Percentiles rank a stretch among this genome's conserved stretches.
These are phyloP conservation scores for Octodonta nipae DNA, from an alignment of 2,888 invertebrate genomes.

Conservation along the genomic window DNA sequence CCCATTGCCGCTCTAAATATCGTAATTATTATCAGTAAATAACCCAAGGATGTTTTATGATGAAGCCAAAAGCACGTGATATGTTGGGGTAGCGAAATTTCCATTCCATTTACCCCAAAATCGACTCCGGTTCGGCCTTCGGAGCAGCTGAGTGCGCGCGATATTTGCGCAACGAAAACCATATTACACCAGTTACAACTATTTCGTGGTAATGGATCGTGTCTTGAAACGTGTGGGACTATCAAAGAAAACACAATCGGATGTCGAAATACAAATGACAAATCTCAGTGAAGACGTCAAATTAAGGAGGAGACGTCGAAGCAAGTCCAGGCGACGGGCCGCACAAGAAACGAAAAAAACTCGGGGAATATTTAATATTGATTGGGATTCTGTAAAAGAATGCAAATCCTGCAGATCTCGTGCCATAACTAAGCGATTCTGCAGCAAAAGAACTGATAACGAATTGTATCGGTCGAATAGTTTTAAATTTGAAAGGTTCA, in stretches of 20 bases:
- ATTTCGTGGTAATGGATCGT: conserved; percentile 33
- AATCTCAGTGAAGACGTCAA: conserved; percentile 20
- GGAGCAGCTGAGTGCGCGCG: conserved; percentile 28
- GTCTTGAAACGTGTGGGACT: conserved; percentile 35
- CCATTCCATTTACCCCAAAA: conserved; percentile 20
- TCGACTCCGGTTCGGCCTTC: too few relatives aligned
- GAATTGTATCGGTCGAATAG: conserved; percentile 76
- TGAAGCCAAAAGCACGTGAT: conserved; percentile 10
- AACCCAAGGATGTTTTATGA: too few relatives aligned
- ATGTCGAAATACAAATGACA: conserved; percentile 20
- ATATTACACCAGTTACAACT: conserved; percentile 24
- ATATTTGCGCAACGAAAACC: conserved; percentile 19
- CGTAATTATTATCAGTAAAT: too few relatives aligned
- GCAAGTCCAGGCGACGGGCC: conserved; percentile 28
- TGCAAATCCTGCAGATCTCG: conserved; percentile 43
- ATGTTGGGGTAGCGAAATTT: conserved; percentile 17
- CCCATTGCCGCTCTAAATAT: too few relatives aligned
- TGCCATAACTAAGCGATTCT: conserved; percentile 56
- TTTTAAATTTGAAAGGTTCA: conserved; percentile 76
- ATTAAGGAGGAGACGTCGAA: conserved; percentile 24
- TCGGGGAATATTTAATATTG: conserved; percentile 36
- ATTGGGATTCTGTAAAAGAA: conserved; percentile 43
- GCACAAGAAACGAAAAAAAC: conserved; percentile 27
- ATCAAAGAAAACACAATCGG: conserved; percentile 30
- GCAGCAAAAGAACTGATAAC: conserved; percentile 65